Base-by-base conservation (phyloP, 2,888 invertebrate species). In the Lingula anatina region DNA sequence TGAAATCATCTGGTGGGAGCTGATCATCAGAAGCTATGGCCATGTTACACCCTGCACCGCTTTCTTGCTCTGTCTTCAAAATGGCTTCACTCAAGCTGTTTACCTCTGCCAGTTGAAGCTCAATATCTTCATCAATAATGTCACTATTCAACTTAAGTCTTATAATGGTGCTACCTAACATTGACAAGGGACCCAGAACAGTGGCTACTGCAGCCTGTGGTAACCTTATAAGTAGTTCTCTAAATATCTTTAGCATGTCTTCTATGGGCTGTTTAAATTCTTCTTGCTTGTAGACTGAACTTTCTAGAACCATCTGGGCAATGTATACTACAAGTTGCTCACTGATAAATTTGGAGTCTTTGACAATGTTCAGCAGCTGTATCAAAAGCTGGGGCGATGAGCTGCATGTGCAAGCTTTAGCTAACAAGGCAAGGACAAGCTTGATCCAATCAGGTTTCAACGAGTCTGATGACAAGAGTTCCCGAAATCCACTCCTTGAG, bases 1-100 rank as follows among this genome's bases (percentile, higher is more conserved):
- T 57, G 58, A 77, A 80, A 54, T 77, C 66, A 2, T 79, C 75
- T 0, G 84, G 82, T 39, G 76, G 73, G 18, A 57, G 49, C 1
- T 47, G 36, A 41, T 40, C 42, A 47, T 43, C 51, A 37, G 23
- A 18, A 3, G 1, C 2, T 25, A n/a, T 21, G 4, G 27, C 25
- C 15, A 12, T 24, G 24, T 15, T 21, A 7, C 26, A 4, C 27
- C 23, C 46, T 25, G 7, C n/a, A 21, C 20, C 41, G 9, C 7
- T 12, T n/a, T 20, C 18, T 5, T n/a, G 23, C 15, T 12, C 7
- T 38, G 15, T 21, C 5, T 46, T 7, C 15, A 4, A 21, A 21
- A 38, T 23, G 3, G 21, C 12, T 18, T 41, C 41, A 2, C 20
- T 5, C 7, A 44, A 15, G 7, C 24, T n/a, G 15, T 41, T 20